These are phyloP conservation scores for Hyperoplus immaculatus DNA, from an alignment of 2,797 vertebrate genomes.

Conservation along the genomic window DNA sequence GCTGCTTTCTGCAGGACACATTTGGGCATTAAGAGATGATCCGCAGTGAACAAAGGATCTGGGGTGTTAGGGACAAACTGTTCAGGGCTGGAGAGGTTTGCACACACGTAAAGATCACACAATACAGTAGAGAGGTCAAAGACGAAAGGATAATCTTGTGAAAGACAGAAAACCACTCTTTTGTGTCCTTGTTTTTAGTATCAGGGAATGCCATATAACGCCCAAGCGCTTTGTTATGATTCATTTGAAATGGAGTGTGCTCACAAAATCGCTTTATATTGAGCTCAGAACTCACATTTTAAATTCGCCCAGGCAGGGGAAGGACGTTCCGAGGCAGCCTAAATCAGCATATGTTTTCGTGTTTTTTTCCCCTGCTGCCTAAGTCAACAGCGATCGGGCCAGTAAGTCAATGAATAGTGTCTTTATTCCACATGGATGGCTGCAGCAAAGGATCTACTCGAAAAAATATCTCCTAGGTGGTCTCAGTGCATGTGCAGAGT, in stretches of 20 bases:
- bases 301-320: constrained; percentile 40
- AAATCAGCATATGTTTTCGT: constrained; percentile 80
- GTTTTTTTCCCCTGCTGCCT: constrained; percentile 73
- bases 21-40: constrained; percentile 62
- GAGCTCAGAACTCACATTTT: constrained; percentile 43
- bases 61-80: constrained; percentile 54
- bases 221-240: constrained; percentile 9
- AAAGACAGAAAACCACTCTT: not conserved
- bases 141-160: not conserved
- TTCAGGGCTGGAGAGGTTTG: constrained; percentile 12
- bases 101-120: constrained; percentile 35
- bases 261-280: constrained; percentile 35
- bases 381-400: constrained; percentile 75
- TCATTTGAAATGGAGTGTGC: constrained; percentile 24
- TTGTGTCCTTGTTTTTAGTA: constrained; percentile 4
- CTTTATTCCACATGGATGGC: constrained; percentile 74
- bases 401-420: constrained; percentile 78
- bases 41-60: constrained; percentile 67
- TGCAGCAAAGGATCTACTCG: constrained; percentile 54
- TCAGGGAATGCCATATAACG: not conserved
- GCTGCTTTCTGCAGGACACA: constrained; percentile 47
- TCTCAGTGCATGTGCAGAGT: constrained; percentile 57
- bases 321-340: constrained; percentile 50
- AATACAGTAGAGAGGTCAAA: constrained; percentile 32
- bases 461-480: constrained; percentile 77